Percentiles rank a stretch among this genome's conserved stretches.
phyloP scores from a whole-genome alignment of 2,888 invertebrate genomes.

The Caenorhabditis doughertyi region DNA sequence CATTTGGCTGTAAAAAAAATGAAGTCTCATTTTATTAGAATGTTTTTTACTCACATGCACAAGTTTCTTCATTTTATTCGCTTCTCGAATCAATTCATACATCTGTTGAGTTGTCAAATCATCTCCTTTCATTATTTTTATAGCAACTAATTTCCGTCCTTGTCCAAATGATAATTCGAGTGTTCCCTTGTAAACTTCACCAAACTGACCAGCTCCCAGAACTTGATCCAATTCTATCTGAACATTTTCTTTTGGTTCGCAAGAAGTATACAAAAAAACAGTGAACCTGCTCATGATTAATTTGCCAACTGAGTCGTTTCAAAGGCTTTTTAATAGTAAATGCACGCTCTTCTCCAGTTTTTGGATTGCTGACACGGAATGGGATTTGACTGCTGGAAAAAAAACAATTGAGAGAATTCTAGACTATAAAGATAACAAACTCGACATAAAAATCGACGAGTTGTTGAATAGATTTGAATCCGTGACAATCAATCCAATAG shows the following conservation, averaged over 20 bases:
- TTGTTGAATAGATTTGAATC: conserved; percentile 17
- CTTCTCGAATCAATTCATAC: conserved; percentile 20
- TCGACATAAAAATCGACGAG: conserved; percentile 12
- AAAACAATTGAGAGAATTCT: neutral
- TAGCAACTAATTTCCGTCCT: conserved; percentile 4
- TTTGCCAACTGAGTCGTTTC: conserved; percentile 6
- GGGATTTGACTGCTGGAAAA: neutral
- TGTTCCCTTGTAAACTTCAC: conserved; percentile 19
- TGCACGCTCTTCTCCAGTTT: neutral
- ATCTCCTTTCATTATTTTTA: conserved; percentile 28
- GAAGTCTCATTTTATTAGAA: neutral
- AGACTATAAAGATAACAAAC: neutral
- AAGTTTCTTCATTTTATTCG: conserved; percentile 20
- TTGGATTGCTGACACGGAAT: neutral
- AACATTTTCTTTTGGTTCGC: neutral
- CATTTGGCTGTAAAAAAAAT: conserved; percentile 16
- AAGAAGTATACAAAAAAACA: neutral
- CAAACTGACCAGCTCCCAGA: conserved; percentile 13
- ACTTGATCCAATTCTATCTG: conserved; percentile 1
- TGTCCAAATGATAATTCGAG: conserved; percentile 11
- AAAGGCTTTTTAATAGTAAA: neutral
- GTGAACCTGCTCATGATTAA: conserved; percentile 26
- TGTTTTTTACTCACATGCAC: conserved; percentile 12
- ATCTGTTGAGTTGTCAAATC: conserved; percentile 6
- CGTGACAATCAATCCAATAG: conserved; percentile 10